Conservation (phyloP, 1,140 invertebrate species). For the Latrodectus geometricus region DNA sequence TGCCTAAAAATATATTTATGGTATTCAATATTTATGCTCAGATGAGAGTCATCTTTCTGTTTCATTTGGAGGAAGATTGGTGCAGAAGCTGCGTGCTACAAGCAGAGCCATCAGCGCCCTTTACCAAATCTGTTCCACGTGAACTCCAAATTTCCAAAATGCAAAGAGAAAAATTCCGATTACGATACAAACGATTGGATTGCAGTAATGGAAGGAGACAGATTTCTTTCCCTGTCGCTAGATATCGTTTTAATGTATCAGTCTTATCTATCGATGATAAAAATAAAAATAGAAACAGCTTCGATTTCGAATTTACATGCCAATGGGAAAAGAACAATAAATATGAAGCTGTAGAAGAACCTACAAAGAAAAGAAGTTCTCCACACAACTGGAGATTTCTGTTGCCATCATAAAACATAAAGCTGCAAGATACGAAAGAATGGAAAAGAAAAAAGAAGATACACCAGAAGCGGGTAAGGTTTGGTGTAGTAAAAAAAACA, state of each 20-base stretch:
- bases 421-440: neutral
- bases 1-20: too few relatives aligned
- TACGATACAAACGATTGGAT: neutral
- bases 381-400: neutral
- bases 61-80: too few relatives aligned
- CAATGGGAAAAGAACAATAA: slow-evolving; percentile 55
- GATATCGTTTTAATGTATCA: slow-evolving; percentile 47
- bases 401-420: slow-evolving; percentile 5
- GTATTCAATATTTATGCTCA: too few relatives aligned
- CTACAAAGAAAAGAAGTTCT: neutral
- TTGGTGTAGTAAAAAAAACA: neutral
- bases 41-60: too few relatives aligned
- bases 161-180: neutral
- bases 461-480: neutral
- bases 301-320: slow-evolving; percentile 47
- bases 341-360: slow-evolving; percentile 37
- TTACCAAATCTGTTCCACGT: too few relatives aligned
- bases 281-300: slow-evolving; percentile 23
- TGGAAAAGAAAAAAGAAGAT: slow-evolving; percentile 37
- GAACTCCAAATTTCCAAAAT: too few relatives aligned
- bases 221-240: neutral
- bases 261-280: slow-evolving; percentile 3
- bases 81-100: too few relatives aligned
- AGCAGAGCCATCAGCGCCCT: too few relatives aligned
- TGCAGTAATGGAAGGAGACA: neutral